These are phyloP conservation scores for Pilophorus perplexus DNA, from an alignment of 2,888 invertebrate species.

Conservation along the genomic window DNA sequence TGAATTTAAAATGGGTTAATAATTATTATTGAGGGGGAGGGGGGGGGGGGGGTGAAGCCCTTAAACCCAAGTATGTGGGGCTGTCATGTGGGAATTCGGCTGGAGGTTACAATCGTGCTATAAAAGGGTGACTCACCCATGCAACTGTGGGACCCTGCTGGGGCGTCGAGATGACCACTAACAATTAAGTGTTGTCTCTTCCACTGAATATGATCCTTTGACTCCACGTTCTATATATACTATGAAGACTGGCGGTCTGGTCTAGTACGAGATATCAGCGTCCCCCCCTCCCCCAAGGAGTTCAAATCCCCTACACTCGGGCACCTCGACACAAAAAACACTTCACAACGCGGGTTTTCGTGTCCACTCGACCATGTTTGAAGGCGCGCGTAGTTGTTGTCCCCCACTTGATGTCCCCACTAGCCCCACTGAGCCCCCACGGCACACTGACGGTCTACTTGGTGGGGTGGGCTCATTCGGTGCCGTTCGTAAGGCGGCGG, in stretches of 20 bases:
- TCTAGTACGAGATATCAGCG: conserved; percentile 12
- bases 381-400: not conserved
- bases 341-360: conserved; percentile 25
- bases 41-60: too few relatives aligned
- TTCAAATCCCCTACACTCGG: too few relatives aligned
- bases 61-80: too few relatives aligned
- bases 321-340: too few relatives aligned
- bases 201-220: conserved; percentile 16
- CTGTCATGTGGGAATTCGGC: conserved; percentile 8
- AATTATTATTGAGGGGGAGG: too few relatives aligned
- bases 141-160: conserved; percentile 27
- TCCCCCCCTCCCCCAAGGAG: conserved; percentile 10
- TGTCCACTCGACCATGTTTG: conserved; percentile 35
- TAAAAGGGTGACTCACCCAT: conserved; percentile 32
- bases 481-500: not conserved
- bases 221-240: conserved; percentile 22
- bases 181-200: conserved; percentile 20
- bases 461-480: not conserved
- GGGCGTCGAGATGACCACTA: conserved; percentile 19
- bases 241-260: not conserved
- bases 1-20: too few relatives aligned
- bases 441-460: not conserved
- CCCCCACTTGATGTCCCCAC: conserved; percentile 7
- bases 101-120: conserved; percentile 1
- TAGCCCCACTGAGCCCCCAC: conserved; percentile 2